Evolutionary conservation across 92 coral and sea anemone genomes (phyloP), one percentile per base, ranked within the genome.

Genomic region (Phymanthus crucifer): DNA sequence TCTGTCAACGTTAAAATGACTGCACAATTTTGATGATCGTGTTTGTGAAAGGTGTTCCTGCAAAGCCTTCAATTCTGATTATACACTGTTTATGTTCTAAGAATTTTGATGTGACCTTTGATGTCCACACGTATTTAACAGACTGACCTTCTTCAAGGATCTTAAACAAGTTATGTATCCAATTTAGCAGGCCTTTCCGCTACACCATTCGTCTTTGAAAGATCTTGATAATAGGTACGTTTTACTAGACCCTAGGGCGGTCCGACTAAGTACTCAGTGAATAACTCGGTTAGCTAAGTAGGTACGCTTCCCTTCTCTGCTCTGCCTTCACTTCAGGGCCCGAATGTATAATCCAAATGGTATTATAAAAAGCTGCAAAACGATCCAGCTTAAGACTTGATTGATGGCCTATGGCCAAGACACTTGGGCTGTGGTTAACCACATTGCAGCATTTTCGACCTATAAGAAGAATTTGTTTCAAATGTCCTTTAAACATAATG

Each of bases 361-460:
- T 61, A 38, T 64, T 69, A 48, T 77, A 37, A 75, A 13, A 77
- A 77, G 72, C 72, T 77, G 81, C 36, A n/a, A 65, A 64, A 40
- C 54, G 81, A 77, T 46, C 81, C 47, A 70, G 81, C 64, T 77
- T 64, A 77, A 61, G 68, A 23, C 19, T 61, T 77, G 81, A 77
- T 77, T 77, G 40, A 77, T 77, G 81, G 81, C 24, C 68, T 75
- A 10, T 77, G 81, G 81, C 29, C 29, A 61, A 57, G 68, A 64
- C 68, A 64, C 81, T 77, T 77, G 10, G 68, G 6, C 68, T 77
- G 72, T 61, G 81, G 71, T 64, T 64, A 61, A 77, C 72, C 72
- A 57, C 43, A 40, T 61, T 38, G 50, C 27, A 71, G 65, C 48
- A 61, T 77, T 77, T 61, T 77, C 37, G 46, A 64, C 58, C 79